phyloP scores from a whole-genome alignment of 2,888 invertebrate genomes.

The Lasioglossum oenotherae region DNA sequence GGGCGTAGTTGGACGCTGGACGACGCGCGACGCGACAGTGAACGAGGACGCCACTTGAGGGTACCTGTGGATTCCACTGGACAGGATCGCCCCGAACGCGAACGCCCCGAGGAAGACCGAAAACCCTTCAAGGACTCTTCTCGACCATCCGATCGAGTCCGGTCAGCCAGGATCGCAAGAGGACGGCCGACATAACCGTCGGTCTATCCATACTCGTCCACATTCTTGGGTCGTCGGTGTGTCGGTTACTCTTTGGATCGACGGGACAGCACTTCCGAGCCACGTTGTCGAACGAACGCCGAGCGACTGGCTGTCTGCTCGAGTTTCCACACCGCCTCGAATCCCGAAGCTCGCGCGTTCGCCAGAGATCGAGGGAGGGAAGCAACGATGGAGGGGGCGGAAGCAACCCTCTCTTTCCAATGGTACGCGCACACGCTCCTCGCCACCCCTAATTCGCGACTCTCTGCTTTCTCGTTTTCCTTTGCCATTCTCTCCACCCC shows the following conservation, averaged over 20 bases:
- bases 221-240: conserved; percentile 35
- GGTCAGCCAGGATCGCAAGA: conserved; percentile 36
- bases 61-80: conserved; percentile 71
- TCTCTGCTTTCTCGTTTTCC: conserved; percentile 40
- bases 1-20: conserved; percentile 26
- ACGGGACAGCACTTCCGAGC: conserved; percentile 68
- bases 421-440: conserved; percentile 68
- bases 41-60: conserved; percentile 38
- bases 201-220: conserved; percentile 22
- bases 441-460: conserved; percentile 71
- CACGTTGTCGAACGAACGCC: conserved; percentile 82
- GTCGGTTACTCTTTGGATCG: conserved; percentile 53
- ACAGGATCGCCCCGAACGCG: conserved; percentile 40
- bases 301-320: conserved; percentile 82
- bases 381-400: conserved; percentile 46
- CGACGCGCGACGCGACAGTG: conserved; percentile 16
- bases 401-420: conserved; percentile 47
- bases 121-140: conserved; percentile 27
- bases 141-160: conserved; percentile 11
- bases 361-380: conserved; percentile 64
- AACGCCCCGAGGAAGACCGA: not conserved
- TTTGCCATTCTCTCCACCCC: not conserved
- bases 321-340: conserved; percentile 76
- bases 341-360: conserved; percentile 74
- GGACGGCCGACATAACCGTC: conserved; percentile 37